Base-by-base conservation (phyloP, 1,140 invertebrate genomes). In the Coenobita brevimanus region DNA sequence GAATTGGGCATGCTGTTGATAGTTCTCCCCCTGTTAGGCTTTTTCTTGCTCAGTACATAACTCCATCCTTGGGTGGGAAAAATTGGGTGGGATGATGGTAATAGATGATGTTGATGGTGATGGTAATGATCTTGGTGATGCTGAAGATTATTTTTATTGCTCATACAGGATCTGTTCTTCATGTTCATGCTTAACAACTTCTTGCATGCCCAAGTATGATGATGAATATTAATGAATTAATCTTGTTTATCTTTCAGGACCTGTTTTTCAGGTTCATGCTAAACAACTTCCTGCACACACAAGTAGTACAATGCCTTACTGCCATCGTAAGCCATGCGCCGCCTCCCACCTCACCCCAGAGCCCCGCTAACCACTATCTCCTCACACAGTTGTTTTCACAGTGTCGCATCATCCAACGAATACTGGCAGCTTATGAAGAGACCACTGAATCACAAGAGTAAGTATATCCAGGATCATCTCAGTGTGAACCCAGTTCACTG, bases 241-340 rank as follows among this genome's bases (percentile, higher is more conserved):
- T 27, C 90, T 38, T 62, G 83, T 89, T 90, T 90, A 84, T 93
- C 91, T 93, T 96, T 71, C 92, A 97, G 94, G 95, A 97, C 93
- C 93, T 97, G 92, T 96, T 97, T 94, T 97, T 97, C 92, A 94
- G 94, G 91, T 97, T 96, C 93, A 94, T 94, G 43, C 96, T 96
- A 95, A 98, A 98, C 93, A 98, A 97, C 93, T 97, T 98, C 93
- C 93, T 98, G 90, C 97, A 98, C 93, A 95, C 95, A 83, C 96
- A 97, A 94, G 96, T 97, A 73, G 95, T 96, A 92, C 94, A 95
- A 92, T 95, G 95, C 91, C 93, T 97, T 82, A 93, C 93, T 78
- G 94, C 95, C 92, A 95, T 96, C 90, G 93, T 97, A 83, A 93
- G 67, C 15, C 75, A 89, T 60, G 81, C 82, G 15, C 73, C 88